Conservation (phyloP, 1,140 invertebrate species). For the Ceratitis capitata region DNA sequence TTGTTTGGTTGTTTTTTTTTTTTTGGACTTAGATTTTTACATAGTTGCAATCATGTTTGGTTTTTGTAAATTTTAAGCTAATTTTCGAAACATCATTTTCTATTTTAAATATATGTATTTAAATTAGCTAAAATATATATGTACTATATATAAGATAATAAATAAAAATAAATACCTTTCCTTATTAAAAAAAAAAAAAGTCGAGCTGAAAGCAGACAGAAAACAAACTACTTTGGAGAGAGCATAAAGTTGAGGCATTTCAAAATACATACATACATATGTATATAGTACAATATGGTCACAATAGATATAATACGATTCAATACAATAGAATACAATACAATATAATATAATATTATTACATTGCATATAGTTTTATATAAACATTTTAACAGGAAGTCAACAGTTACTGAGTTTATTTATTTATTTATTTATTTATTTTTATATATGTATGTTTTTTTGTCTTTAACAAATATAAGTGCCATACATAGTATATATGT, state of each 20-base stretch:
- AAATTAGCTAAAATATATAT: not conserved
- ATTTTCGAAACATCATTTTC: not conserved
- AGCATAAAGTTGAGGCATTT: not conserved
- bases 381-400: slow-evolving; percentile 60
- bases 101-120: not conserved
- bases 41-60: not conserved
- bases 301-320: not conserved
- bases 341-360: not conserved
- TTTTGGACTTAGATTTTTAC: not conserved
- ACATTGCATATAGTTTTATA: slow-evolving; percentile 7
- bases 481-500: not conserved
- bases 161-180: not conserved
- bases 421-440: not conserved
- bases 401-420: slow-evolving; percentile 49
- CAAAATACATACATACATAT: not conserved
- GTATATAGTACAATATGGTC: slow-evolving; percentile 2
- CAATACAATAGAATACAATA: not conserved
- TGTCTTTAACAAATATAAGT: no score
- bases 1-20: not conserved
- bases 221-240: not conserved
- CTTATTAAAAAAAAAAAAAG: not conserved
- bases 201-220: slow-evolving; percentile 18
- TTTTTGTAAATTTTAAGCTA: not conserved
- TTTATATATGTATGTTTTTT: slow-evolving; percentile 7
- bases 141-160: no score